phyloP scores from a whole-genome alignment of 1,140 invertebrate species.

The Dinoponera quadriceps region DNA sequence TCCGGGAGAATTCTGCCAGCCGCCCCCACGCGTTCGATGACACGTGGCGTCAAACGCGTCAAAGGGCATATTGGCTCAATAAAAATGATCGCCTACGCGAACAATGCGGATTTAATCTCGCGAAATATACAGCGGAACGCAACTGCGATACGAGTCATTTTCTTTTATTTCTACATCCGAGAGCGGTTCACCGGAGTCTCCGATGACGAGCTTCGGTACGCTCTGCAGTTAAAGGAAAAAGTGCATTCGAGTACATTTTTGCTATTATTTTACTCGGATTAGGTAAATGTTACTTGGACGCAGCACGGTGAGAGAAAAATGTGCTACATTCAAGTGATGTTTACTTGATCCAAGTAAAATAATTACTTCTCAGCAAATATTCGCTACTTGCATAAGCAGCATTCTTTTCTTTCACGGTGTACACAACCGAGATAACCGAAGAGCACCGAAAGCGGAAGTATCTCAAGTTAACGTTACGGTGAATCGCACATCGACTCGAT shows the following conservation, averaged over 20 bases:
- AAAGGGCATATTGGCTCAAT: not conserved
- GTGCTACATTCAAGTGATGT: too few species aligned
- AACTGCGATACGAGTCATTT: not conserved
- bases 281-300: too few species aligned
- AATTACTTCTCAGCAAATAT: not conserved
- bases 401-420: not conserved
- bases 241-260: too few species aligned
- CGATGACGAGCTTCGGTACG: too few species aligned
- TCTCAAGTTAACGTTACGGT: too few species aligned
- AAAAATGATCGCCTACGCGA: slow-evolving; percentile 16
- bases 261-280: too few species aligned
- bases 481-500: not conserved
- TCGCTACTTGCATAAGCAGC: not conserved
- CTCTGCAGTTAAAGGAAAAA: too few species aligned
- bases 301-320: too few species aligned
- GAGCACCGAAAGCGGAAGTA: not conserved
- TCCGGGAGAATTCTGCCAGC: not conserved
- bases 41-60: not conserved
- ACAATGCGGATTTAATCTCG: not conserved
- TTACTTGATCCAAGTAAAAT: too few species aligned
- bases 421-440: not conserved
- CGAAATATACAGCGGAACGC: not conserved
- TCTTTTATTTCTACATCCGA: not conserved
- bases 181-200: too few species aligned
- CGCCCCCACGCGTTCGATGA: not conserved